Evolutionary conservation across 1,140 invertebrate species (phyloP), one percentile per base, ranked within the genome.

Genomic region (Lithobius niger): DNA sequence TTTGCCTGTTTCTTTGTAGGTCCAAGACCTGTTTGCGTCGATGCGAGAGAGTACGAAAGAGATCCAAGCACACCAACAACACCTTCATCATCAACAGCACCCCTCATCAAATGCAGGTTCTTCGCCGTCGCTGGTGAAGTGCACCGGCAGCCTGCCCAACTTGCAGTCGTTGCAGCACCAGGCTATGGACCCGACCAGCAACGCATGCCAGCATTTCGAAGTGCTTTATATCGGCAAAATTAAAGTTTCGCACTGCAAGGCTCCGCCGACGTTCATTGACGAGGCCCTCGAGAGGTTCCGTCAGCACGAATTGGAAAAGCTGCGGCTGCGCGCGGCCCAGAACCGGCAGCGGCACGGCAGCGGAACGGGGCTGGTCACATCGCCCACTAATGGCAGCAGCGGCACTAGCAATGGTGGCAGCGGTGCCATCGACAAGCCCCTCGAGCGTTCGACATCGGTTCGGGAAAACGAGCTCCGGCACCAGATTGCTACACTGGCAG

Each of bases 141-240:
- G 55, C 21, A 55, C 25, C 1, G 40, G 27, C 15, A 22, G 27
- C 26, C 52, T 59, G n/a, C 28, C 27, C 44, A n/a, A 47, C 44
- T n/a, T 40, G 51, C 16, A 47, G 44, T 15, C 52, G 28, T 44
- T 42, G 52, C 36, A 52, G 47, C 22, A n/a, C n/a, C n/a, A n/a
- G n/a, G n/a, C n/a, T n/a, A n/a, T n/a, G 64, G 62, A 52, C 59
- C 57, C 19, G 62, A 61, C 52, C 63, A 60, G 27, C 61, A 66
- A 59, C 63, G 65, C 28, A 59, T 63, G 54, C 67, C 61, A 64
- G 1, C 64, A 64, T 31, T 74, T 74, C 25, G 66, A 88, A 82
- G 85, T 90, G 0, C 73, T 91, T 43, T 92, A 92, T 66, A 81
- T 89, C 54, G 88, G 88, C 1, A 91, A 89, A 73, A 87, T 91